Base-by-base conservation (phyloP, 2,797 vertebrate genomes). In the Pseudochaenichthys georgianus region DNA sequence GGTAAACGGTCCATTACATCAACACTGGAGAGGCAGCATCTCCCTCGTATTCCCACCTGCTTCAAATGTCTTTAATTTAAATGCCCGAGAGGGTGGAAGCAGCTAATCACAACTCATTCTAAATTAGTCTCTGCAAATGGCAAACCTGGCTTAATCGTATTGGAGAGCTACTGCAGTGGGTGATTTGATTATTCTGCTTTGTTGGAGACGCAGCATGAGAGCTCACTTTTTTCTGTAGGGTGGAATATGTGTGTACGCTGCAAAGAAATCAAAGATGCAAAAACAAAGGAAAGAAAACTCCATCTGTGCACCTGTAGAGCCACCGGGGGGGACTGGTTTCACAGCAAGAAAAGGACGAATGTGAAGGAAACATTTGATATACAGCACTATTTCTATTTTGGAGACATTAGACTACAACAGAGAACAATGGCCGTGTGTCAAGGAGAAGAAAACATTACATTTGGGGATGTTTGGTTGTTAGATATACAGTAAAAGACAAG, bases 101-200 rank as follows among this genome's bases (percentile, higher is more conserved):
- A 81, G 89, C 84, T 91, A 82, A 91, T 89, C 85, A 76, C 87
- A 85, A 73, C 81, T 90, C 73, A 69, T 87, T 86, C 42, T 72
- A 73, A 86, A 88, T 91, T 76, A 90, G 78, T 70, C 80, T 64
- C 21, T 21, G 53, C 68, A 76, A 89, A 87, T 70, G 73, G 80
- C 62, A 80, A 81, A 38, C 84, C 75, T 81, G 85, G 70, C 66
- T 70, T 80, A 85, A 89, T 86, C 74, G 77, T 64, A 82, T 61
- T 67, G 57, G 76, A 87, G 76, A 60, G 76, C 70, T 78, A 82
- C 81, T 48, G 77, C 7, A 65, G 70, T 11, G 75, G 77, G 57
- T 19, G 58, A 87, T 84, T 85, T 62, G 67, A 88, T 92, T 87
- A 84, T 83, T 86, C 75, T 63, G 34, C 82, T 51, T 86, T 48